Evolutionary conservation across 2,113 vertebrate species (phyloP), one percentile per base, ranked within the genome.

Genomic region (Perca schrenkii): DNA sequence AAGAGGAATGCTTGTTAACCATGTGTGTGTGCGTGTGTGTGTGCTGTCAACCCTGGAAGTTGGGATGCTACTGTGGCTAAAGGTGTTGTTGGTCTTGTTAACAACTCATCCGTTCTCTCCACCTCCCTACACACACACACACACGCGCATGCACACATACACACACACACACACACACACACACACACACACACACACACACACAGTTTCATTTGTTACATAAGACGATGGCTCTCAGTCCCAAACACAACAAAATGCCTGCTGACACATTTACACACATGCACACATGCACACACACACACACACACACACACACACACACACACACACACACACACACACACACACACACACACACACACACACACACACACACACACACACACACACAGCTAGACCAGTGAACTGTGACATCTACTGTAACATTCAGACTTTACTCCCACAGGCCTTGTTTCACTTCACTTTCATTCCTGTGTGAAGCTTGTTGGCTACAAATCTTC

Each of bases 1-100:
- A 72, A 25, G 74, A 83, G 80, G 87, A 83, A 89, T 86, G 80
- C 70, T 73, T 84, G 60, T 89, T 77, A 73, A 65, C 40, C 4
- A 3, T 28, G 21, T 54, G 21, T n/a, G 3, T 54, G 21, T 54
- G 53, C 19, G 53, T 54, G 22, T 7, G 12, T 57, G 54, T 65
- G 80, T 69, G 60, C 64, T 34, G 34, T 34, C 34, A 34, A 34
- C 34, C 34, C 40, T 76, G 53, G 36, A 57, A 34, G 13, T 10
- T 68, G n/a, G 13, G 46, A 68, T 66, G 40, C 62, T 66, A 58
- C 34, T 31, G 61, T 74, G 53, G 63, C 28, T 80, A 8, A 84
- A 76, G 57, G 61, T 84, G 57, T 67, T 68, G 63, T 64, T 40
- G 16, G 15, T 80, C 88, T 72, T 52, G 36, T 78, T 72, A 74